phyloP scores from a whole-genome alignment of 2,797 vertebrate species.

The Choloepus didactylus region DNA sequence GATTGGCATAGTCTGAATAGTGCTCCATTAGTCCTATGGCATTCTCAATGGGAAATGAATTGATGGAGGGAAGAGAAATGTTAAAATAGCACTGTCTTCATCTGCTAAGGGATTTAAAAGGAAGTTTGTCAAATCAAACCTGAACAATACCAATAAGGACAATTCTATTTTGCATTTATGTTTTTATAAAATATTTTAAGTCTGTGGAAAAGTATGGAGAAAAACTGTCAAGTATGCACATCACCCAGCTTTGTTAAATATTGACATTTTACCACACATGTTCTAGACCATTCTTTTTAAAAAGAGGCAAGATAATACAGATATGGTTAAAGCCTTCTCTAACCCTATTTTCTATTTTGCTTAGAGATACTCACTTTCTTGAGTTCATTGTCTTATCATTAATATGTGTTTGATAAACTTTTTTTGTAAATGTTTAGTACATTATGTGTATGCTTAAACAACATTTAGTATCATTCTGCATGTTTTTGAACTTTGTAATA shows the following conservation, averaged over 20 bases:
- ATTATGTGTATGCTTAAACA: background rate
- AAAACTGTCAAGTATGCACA: background rate
- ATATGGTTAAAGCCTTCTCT: background rate
- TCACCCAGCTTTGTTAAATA: background rate
- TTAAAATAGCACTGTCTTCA: background rate
- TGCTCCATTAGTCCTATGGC: background rate
- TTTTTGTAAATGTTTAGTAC: too few relatives aligned
- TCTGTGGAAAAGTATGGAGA: background rate
- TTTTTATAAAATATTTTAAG: background rate
- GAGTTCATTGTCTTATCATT: conserved; percentile 18
- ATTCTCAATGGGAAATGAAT: background rate
- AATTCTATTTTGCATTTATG: conserved; percentile 24
- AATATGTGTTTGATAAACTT: background rate
- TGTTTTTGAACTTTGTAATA: conserved; percentile 39
- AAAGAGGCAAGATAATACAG: background rate
- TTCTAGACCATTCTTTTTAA: background rate
- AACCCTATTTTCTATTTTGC: background rate
- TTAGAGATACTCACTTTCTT: background rate
- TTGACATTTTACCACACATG: background rate
- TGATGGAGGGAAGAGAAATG: background rate
- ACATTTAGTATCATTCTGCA: background rate
- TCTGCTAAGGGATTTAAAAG: background rate
- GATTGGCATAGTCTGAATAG: background rate
- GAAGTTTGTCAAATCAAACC: background rate
- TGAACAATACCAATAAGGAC: background rate